Evolutionary conservation across 2,888 invertebrate genomes (phyloP).

Genomic region (Megalurothrips usitatus): DNA sequence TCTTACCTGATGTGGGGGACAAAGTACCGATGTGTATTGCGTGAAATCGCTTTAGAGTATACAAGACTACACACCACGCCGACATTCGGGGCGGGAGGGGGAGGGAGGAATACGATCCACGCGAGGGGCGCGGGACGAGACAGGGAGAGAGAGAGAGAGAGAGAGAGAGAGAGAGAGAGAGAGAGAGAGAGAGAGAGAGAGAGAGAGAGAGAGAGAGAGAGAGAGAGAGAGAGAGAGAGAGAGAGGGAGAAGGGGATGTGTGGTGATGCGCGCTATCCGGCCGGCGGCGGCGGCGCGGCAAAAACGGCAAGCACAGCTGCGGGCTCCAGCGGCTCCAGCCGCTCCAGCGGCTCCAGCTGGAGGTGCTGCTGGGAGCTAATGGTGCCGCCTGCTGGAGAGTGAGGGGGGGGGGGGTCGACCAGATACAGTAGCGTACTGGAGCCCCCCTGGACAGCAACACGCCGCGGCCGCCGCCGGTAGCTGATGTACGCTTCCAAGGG

Average conservation of each 20-base stretch:
- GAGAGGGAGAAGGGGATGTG: neutral
- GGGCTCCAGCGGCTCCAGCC: too few species aligned
- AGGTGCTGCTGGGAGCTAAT: conserved; percentile 6
- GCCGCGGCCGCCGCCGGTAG: neutral
- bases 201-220: neutral
- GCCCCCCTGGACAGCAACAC: neutral
- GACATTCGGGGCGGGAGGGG: neutral
- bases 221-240: neutral
- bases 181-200: neutral
- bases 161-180: neutral
- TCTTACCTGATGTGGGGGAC: conserved; percentile 24
- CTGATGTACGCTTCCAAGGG: neutral
- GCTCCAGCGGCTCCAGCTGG: neutral
- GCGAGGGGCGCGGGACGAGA: neutral
- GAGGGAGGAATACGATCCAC: neutral
- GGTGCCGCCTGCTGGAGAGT: neutral
- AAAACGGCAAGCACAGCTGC: neutral
- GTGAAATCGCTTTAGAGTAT: conserved; percentile 15
- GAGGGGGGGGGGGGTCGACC: neutral
- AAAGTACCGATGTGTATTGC: conserved; percentile 24
- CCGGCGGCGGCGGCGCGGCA: neutral
- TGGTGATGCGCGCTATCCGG: neutral
- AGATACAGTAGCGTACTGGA: neutral
- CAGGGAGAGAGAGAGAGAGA: neutral
- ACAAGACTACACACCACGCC: conserved; percentile 11